Percentiles rank a stretch among this genome's conserved stretches.
phyloP scores from a whole-genome alignment of 2,113 vertebrate species.

The Apteryx mantelli region DNA sequence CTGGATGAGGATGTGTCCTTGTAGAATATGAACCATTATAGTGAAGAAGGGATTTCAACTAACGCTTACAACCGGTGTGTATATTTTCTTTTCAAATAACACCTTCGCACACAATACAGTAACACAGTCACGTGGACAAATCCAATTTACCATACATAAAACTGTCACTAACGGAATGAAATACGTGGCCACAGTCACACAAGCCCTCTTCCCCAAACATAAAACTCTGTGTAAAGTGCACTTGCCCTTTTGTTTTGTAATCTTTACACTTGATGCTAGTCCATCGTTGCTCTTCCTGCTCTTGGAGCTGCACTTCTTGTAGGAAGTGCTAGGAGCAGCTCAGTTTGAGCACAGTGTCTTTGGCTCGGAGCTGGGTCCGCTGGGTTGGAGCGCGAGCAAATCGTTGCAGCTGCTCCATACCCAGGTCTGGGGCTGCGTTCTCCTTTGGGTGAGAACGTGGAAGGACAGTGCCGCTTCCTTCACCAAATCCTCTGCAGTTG shows the following conservation, averaged over 20 bases:
- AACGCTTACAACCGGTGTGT: conserved; percentile 81
- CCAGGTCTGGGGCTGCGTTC: rapidly evolving
- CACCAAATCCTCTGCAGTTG: background rate
- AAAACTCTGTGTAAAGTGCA: rapidly evolving
- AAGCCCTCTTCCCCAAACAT: background rate
- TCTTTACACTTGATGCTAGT: rapidly evolving
- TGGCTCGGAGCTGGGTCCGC: background rate
- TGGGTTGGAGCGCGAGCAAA: background rate
- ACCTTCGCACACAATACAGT: background rate
- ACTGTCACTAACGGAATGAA: background rate
- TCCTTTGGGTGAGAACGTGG: background rate
- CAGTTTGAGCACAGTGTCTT: rapidly evolving
- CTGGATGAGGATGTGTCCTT: conserved; percentile 83
- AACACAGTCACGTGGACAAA: background rate
- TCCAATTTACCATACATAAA: background rate
- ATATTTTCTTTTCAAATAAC: conserved; percentile 73
- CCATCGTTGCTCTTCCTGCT: rapidly evolving
- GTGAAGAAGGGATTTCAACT: conserved; percentile 83
- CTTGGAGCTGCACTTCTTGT: background rate
- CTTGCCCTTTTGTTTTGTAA: background rate
- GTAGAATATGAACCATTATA: conserved; percentile 80
- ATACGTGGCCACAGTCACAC: rapidly evolving
- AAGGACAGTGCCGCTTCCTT: background rate
- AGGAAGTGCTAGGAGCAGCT: background rate
- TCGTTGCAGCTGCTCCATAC: rapidly evolving